Evolutionary conservation across 2,113 vertebrate species (phyloP), one percentile per base, ranked within the genome.

Genomic region (Ptilorrhoa leucosticta): DNA sequence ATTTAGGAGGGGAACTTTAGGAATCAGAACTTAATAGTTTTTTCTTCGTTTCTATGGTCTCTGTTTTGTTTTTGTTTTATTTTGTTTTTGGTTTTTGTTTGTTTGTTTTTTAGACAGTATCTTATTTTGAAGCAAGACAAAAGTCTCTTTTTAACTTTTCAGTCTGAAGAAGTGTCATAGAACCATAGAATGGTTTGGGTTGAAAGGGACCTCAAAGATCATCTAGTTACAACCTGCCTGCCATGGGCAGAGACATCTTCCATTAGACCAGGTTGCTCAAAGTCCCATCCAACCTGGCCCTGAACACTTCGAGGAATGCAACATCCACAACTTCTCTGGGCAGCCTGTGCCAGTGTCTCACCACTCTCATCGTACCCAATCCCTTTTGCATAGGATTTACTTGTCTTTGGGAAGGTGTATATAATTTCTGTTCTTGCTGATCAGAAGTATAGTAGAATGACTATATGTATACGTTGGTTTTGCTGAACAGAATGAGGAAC

Each of bases 361-460:
- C 24, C 50, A 20, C 12, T 22, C 15, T 79, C 13, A 17, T 53
- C 0, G 0, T 48, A 56, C 5, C 23, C 30, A 54, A 13, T 47
- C 21, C n/a, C 24, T 50, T 69, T 76, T 91, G 53, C 12, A 8
- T 6, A 42, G 28, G 37, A 45, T 57, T 76, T 90, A 50, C 42
- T 50, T 75, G 7, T 22, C 26, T 79, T 87, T 48, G 14, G 7
- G 13, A 75, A 64, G 9, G 11, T 20, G 6, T 70, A 0, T 78
- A 9, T 61, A 19, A 48, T 69, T 37, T 33, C 40, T 30, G 27
- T 85, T 68, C 50, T 31, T 58, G 22, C 39, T 68, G 35, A 61
- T 40, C 11, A 30, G 20, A 45, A 66, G 15, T 80, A 5, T 11
- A 37, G 28, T 60, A 30, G 33, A 76, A 60, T 35, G 22, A 35